phyloP scores from a whole-genome alignment of 2,113 vertebrate species.

The Brevimyrus niger region DNA sequence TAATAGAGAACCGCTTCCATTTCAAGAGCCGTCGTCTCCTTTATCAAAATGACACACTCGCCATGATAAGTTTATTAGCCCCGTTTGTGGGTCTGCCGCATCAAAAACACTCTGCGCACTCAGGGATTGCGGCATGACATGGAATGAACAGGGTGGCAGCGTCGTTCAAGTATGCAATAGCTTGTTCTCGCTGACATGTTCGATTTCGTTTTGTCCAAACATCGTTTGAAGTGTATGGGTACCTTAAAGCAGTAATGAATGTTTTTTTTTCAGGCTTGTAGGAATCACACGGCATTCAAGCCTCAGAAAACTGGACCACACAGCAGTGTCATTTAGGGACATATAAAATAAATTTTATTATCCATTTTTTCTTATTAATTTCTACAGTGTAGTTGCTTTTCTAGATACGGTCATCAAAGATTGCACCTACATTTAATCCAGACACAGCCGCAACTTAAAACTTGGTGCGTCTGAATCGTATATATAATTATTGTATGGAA shows the following conservation, averaged over 20 bases:
- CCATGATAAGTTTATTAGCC: background rate
- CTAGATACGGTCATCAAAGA: slow-evolving; percentile 43
- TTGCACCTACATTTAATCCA: slow-evolving; percentile 29
- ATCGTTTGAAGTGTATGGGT: background rate
- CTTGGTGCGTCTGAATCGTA: slow-evolving; percentile 32
- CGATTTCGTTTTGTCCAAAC: background rate
- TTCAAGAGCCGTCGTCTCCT: background rate
- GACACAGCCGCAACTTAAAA: slow-evolving; percentile 30
- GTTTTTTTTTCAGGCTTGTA: background rate
- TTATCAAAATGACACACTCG: background rate
- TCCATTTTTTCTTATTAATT: slow-evolving; percentile 44
- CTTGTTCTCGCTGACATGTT: background rate
- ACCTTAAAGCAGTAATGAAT: background rate
- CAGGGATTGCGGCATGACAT: background rate
- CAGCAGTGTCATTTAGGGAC: slow-evolving; percentile 40
- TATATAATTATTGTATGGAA: slow-evolving; percentile 41
- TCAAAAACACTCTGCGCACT: background rate
- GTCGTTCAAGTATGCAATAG: background rate
- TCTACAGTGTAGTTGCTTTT: slow-evolving; percentile 47
- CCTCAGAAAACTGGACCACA: slow-evolving; percentile 1
- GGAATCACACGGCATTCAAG: background rate
- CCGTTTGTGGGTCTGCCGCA: background rate
- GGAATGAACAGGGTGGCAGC: background rate
- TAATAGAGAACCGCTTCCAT: background rate
- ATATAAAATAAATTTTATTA: slow-evolving; percentile 63